Evolutionary conservation across 2,113 vertebrate genomes (phyloP).

Genomic region (Orycteropus afer): DNA sequence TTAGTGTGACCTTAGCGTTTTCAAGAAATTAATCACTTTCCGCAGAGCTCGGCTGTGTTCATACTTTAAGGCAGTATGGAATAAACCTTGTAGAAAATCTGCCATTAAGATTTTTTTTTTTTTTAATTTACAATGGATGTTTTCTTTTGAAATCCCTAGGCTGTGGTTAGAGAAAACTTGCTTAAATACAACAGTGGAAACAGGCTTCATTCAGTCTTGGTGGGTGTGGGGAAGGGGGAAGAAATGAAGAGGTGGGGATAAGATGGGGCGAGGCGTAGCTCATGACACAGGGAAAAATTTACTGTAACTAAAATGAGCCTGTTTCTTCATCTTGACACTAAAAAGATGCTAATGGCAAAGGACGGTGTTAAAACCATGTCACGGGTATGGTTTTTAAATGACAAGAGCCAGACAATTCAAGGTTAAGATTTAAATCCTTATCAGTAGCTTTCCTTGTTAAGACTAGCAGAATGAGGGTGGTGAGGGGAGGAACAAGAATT

Average conservation of each 20-base stretch:
- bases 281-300: constrained; percentile 47
- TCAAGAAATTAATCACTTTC: constrained; percentile 91
- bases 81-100: constrained; percentile 73
- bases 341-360: constrained; percentile 75
- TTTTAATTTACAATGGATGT: constrained; percentile 69
- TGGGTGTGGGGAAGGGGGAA: neutral
- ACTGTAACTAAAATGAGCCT: constrained; percentile 49
- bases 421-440: constrained; percentile 66
- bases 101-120: constrained; percentile 69
- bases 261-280: no score
- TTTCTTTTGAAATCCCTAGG: constrained; percentile 68
- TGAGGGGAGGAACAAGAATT: neutral
- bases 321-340: constrained; percentile 72
- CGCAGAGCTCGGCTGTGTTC: constrained; percentile 62
- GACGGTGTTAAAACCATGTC: constrained; percentile 57
- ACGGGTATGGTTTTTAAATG: constrained; percentile 69
- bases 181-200: constrained; percentile 67
- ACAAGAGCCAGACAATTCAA: constrained; percentile 64
- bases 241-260: neutral
- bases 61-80: constrained; percentile 80
- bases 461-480: neutral
- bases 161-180: constrained; percentile 60
- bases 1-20: constrained; percentile 89
- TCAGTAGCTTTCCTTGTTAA: constrained; percentile 48
- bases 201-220: constrained; percentile 66